Base-by-base conservation (phyloP, 2,113 vertebrate genomes). In the Meriones unguiculatus region DNA sequence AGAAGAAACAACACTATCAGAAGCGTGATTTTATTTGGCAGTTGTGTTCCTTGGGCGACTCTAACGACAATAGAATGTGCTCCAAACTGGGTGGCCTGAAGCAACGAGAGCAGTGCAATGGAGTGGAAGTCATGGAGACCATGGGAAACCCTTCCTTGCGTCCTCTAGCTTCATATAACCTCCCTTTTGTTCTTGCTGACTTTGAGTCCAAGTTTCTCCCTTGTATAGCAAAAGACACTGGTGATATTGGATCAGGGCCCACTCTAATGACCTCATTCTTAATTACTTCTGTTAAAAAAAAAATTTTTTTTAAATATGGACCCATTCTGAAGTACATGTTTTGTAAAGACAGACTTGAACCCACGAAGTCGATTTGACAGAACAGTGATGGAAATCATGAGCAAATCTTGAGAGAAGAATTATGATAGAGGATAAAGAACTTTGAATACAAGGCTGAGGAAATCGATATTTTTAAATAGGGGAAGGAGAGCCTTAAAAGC, bases 261-360 rank as follows among this genome's bases (percentile, higher is more conserved):
- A 82, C 54, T 30, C 17, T 65, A n/a, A 75, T 75, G 80, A 85
- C 64, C 80, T 95, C 86, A 85, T 77, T 95, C 90, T 35, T 87
- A 52, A 67, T 86, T 94, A n/a, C 62, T 46, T 91, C 32, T 30
- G 18, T 41, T 17, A 59, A n/a, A 25, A 59, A 25, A 25, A 25
- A 5, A 32, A n/a, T n/a, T n/a, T n/a, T n/a, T n/a, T n/a, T n/a
- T n/a, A n/a, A n/a, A n/a, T n/a, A 91, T 18, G 65, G 41, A 14
- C 12, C 54, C 4, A 65, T 90, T 67, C 52, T 59, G 30, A 92
- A 14, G 22, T 64, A 82, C 32, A 77, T n/a, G 2, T 87, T 89
- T 38, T 18, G 35, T 11, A 67, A 7, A 2, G 25, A 0, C 14
- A 89, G 28, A 38, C 38, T 3, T 91, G 11, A 86, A 89, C 25